Base-by-base conservation (phyloP, 2,113 vertebrate genomes). In the Callochromis pleurospilus region DNA sequence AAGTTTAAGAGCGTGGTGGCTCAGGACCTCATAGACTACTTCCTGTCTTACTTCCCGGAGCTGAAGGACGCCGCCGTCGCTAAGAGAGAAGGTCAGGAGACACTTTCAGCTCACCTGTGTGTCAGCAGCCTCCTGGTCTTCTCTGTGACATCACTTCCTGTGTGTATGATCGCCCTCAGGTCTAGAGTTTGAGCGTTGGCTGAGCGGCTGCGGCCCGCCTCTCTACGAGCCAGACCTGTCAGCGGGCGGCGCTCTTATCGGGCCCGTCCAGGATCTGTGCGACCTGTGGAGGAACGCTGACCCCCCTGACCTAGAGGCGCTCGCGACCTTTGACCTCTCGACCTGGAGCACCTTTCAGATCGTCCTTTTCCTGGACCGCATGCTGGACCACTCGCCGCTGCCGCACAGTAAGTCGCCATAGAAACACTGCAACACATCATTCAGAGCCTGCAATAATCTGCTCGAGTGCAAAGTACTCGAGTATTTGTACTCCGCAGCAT, bases 281-380 rank as follows among this genome's bases (percentile, higher is more conserved):
- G 96, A 96, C 54, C 96, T 99, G 80, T 99, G 98, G 98, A 97
- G 97, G 96, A 94, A 94, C 1, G 49, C 93, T 0, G 94, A 96
- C 21, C 90, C 96, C 53, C 96, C 97, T 8, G 97, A 98, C 82
- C 92, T 90, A 24, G 93, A 90, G 9, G 91, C 93, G 3, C 96
- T 98, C 9, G 53, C 91, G 0, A 94, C 96, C 88, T 97, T 97
- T 60, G 97, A 99, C 96, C 97, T 99, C 70, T 96, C 97, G 6
- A 95, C 97, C 81, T 99, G 98, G 98, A 98, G 95, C 95, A 98
- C 98, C 75, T 99, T 99, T 92, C 98, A 99, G 96, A 98, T 97
- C 0, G 98, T 98, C 7, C 97, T 99, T n/a, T 99, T 99, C 92
- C 94, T 99, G 89, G 98, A 99, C 95, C 96, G 97, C 86, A 96